These are phyloP conservation scores for Pristionchus arcanus DNA, from an alignment of 2,888 invertebrate genomes.

Conservation along the genomic window DNA sequence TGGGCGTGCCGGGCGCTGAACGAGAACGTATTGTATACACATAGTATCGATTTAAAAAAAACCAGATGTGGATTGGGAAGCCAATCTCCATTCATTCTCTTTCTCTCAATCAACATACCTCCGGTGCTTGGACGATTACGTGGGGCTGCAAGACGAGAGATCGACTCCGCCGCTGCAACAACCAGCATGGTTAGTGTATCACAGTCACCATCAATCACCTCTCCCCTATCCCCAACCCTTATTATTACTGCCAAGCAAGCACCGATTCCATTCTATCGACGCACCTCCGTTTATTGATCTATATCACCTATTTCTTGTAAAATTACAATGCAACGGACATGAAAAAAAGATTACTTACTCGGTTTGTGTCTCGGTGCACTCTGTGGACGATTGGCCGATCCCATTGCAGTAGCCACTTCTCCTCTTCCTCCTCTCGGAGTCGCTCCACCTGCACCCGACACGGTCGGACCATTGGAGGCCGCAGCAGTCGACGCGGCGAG, in stretches of 20 bases:
- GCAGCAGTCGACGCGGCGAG: neutral
- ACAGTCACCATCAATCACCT: neutral
- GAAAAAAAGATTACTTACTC: neutral
- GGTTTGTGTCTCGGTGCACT: neutral
- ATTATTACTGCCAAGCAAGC: too few relatives aligned
- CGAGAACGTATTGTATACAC: neutral
- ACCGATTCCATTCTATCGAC: too few relatives aligned
- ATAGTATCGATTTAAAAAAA: neutral
- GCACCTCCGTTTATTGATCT: too few relatives aligned
- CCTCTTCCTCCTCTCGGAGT: slow-evolving; percentile 14
- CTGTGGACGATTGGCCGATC: neutral
- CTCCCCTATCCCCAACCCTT: too few relatives aligned
- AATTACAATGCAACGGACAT: neutral
- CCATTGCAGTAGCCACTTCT: neutral
- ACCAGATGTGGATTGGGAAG: too few relatives aligned
- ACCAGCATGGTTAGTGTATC: neutral
- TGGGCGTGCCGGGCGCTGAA: neutral
- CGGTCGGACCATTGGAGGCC: neutral
- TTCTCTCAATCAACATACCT: neutral
- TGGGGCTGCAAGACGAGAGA: neutral
- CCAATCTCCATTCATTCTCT: neutral
- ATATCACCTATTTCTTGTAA: too few relatives aligned
- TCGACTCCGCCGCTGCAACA: neutral
- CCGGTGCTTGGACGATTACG: neutral
- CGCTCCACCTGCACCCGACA: neutral